Conservation (phyloP, 2,113 vertebrate genomes). For the Etheostoma spectabile region DNA sequence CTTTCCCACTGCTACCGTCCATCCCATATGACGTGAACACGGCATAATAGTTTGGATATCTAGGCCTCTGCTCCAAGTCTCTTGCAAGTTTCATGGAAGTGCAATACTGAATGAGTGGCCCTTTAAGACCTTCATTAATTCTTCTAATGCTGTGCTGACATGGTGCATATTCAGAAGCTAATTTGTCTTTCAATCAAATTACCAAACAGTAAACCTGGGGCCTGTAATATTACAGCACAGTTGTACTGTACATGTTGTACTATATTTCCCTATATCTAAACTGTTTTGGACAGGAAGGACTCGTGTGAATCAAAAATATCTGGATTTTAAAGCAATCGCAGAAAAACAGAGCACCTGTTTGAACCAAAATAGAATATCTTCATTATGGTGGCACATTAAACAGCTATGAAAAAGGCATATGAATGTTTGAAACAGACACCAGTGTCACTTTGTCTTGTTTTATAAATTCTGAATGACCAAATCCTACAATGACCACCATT, state of each 20-base stretch:
- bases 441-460: constrained; percentile 37
- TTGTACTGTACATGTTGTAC: constrained; percentile 5
- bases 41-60: not conserved
- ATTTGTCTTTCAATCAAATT: constrained; percentile 20
- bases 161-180: constrained; percentile 24
- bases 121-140: constrained; percentile 29
- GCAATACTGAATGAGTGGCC: constrained; percentile 3
- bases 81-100: constrained; percentile 13
- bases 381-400: constrained; percentile 27
- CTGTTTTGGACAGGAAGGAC: constrained; percentile 14
- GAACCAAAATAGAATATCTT: constrained; percentile 34
- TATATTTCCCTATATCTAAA: constrained; percentile 6
- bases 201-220: constrained; percentile 38
- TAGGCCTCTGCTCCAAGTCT: not conserved
- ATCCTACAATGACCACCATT: constrained; percentile 31
- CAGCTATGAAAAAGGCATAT: constrained; percentile 59
- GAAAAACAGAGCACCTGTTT: not conserved
- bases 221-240: constrained; percentile 13
- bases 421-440: constrained; percentile 38
- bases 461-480: constrained; percentile 28
- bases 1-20: not conserved
- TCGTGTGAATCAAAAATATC: constrained; percentile 5
- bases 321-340: constrained; percentile 1
- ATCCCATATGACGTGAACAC: not conserved
- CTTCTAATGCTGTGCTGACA: constrained; percentile 22